phyloP scores from a whole-genome alignment of 2,797 vertebrate species.

The Pipistrellus nathusii region DNA sequence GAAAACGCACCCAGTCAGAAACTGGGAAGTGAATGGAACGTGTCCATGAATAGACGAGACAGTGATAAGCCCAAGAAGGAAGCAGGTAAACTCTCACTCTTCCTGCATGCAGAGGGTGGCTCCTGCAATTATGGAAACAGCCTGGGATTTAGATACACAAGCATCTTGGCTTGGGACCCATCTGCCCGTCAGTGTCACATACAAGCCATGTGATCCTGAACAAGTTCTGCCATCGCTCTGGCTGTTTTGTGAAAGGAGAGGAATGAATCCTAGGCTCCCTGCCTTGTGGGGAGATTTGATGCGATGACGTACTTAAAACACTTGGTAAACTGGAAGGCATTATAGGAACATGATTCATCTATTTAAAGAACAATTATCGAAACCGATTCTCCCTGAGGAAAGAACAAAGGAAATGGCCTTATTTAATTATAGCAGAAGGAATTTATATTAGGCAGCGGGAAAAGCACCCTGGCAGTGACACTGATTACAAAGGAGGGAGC shows the following conservation, averaged over 20 bases:
- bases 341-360: slow-evolving; percentile 29
- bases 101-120: background rate
- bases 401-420: slow-evolving; percentile 44
- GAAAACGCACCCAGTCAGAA: background rate
- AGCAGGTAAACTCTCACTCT: no score
- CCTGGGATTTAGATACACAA: background rate
- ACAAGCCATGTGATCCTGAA: background rate
- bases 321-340: background rate
- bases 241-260: background rate
- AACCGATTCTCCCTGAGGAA: slow-evolving; percentile 59
- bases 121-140: background rate
- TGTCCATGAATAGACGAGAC: background rate
- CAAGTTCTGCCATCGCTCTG: background rate
- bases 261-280: background rate
- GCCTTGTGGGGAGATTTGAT: background rate
- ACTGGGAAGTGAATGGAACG: background rate
- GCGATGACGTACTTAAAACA: background rate
- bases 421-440: slow-evolving; percentile 28
- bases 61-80: background rate
- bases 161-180: background rate
- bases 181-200: background rate
- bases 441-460: background rate
- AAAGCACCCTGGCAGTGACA: background rate
- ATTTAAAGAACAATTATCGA: slow-evolving; percentile 55
- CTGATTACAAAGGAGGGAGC: background rate